Base-by-base conservation (phyloP, 1,140 invertebrate genomes). In the Drosophila mauritiana region DNA sequence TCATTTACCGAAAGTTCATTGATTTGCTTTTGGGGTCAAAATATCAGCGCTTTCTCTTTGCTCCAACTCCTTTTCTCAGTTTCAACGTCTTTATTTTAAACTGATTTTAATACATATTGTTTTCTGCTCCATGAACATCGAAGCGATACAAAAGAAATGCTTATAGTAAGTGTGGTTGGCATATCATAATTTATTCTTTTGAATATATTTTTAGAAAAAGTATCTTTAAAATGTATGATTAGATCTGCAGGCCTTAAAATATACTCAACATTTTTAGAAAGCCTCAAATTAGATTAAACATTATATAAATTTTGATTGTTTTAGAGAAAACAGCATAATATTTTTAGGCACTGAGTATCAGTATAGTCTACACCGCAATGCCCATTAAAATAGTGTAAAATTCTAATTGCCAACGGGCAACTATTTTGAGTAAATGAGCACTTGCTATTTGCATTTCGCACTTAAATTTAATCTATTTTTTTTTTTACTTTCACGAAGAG, bases 351-450 rank as follows among this genome's bases (percentile, higher is more conserved):
- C 37, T 37, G 20, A 34, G 49, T 39, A 69, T 1, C 34, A 22
- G 11, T 10, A 1, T 8, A 34, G 67, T 69, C 63, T 17, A 69
- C 12, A 69, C 10, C 17, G 20, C 17, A 1, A 31, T 68, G 4
- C 12, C 12, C 4, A 25, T 49, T 39, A 49, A 70, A 57, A 70
- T 39, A 69, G 54, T 46, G 40, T 6, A 80, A 59, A 72, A 58
- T 63, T 39, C 57, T 72, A 63, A 84, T 83, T 72, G 80, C 42
- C 59, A 22, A 40, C 59, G 76, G 58, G 49, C 43, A 65, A 79
- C 79, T 86, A 79, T 78, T 75, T 82, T 82, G 55, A 88, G 74
- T 37, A 69, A 59, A 62, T 59, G 54, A 73, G 49, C 58, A 57
- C 20, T 56, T 70, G 22, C 40, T 39, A 53, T 69, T 69, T 69